A percentile compares a stretch with the other conserved stretches of the same genome.
These are phyloP conservation scores for Mechanitis mazaeus DNA, from an alignment of 2,888 invertebrate genomes.

Conservation along the genomic window DNA sequence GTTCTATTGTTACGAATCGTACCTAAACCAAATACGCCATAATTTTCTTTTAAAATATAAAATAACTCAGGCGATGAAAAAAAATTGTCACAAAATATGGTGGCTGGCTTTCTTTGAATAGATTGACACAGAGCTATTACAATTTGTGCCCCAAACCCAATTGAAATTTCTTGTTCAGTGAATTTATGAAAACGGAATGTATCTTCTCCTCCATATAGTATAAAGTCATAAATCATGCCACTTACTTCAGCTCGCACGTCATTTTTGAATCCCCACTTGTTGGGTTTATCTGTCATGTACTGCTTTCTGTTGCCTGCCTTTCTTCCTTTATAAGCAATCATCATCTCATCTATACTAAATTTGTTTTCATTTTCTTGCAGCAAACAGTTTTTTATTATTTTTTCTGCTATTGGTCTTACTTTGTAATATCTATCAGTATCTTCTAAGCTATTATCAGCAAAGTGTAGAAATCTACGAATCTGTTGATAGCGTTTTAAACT, in stretches of 20 bases:
- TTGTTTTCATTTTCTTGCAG: conserved; percentile 31
- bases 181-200: conserved; percentile 35
- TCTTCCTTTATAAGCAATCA: conserved; percentile 41
- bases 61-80: conserved; percentile 26
- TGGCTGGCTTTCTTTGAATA: conserved; percentile 22
- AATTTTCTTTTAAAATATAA: conserved; percentile 25
- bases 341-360: conserved; percentile 42
- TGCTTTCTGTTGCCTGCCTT: conserved; percentile 39
- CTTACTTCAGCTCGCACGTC: conserved; percentile 41
- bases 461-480: conserved; percentile 35
- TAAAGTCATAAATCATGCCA: conserved; percentile 45
- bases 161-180: conserved; percentile 30
- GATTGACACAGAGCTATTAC: conserved; percentile 31
- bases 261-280: conserved; percentile 32
- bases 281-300: conserved; percentile 41
- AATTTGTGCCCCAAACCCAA: conserved; percentile 38
- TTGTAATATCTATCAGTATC: conserved; percentile 37
- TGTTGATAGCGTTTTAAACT: conserved; percentile 34
- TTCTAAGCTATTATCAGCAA: conserved; percentile 32
- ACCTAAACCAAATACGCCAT: conserved; percentile 27
- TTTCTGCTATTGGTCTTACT: conserved; percentile 35
- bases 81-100: conserved; percentile 25
- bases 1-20: conserved; percentile 24
- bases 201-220: conserved; percentile 39
- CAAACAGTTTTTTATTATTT: conserved; percentile 21